Base-by-base conservation (phyloP, 2,888 invertebrate genomes). In the Noctua janthe region DNA sequence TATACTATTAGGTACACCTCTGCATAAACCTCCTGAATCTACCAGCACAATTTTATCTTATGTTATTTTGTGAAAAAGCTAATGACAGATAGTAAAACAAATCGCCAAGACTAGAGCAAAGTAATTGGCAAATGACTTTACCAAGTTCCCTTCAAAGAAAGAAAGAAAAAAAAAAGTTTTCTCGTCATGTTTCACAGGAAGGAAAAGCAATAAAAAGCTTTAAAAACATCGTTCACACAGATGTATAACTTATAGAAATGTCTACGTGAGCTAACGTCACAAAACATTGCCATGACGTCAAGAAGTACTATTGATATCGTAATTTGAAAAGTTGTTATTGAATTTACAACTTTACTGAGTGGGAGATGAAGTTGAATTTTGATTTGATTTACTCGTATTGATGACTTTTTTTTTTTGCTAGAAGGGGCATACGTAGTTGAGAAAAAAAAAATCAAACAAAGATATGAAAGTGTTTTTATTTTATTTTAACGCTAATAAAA, bases 251-350 rank as follows among this genome's bases (percentile, higher is more conserved):
- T 66, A 64, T 81, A 76, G 88, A 75, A 59, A 35, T 39, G 79
- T 80, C 72, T 70, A 15, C 54, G 39, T 15, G 51, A 3, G 3
- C 23, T 69, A 67, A 71, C 66, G 72, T 74, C 82, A 83, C 47
- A 59, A 71, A 69, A 79, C 64, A 69, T 74, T 43, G 15, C 43
- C 29, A 29, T 71, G 73, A 74, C 73, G 67, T 54, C 74, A 78
- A 64, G 43, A 51, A 29, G 47, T 76, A 71, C 15, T 74, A 74
- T 79, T 75, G 81, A 77, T 77, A 51, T 67, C 67, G 67, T 66
- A 73, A 77, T 83, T 54, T 75, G 51, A 75, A 84, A 86, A 82
- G 69, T 84, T 87, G 43, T 80, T 83, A 80, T 80, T 75, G 62
- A 70, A 80, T 85, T 85, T 69, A 56, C n/a, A 74, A 75, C 75